A percentile compares a stretch with the other conserved stretches of the same genome.
These are phyloP conservation scores for Eupithecia pulchellata DNA, from an alignment of 2,888 invertebrate genomes.

Conservation along the genomic window DNA sequence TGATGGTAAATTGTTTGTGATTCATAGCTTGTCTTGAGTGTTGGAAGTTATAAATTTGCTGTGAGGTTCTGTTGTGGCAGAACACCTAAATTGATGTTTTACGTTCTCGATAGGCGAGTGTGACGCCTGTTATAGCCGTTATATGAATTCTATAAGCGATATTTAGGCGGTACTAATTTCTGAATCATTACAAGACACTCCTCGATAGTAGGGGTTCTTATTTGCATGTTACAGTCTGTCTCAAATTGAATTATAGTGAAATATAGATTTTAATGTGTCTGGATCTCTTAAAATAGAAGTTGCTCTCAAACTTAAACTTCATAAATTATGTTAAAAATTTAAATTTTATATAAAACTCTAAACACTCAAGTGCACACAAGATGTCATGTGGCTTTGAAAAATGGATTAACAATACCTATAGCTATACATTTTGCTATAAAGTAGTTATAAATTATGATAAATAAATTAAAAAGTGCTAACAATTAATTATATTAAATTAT, in stretches of 20 bases:
- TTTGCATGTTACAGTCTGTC: not conserved
- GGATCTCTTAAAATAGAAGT: not conserved
- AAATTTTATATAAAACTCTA: not conserved
- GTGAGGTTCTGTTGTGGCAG: not conserved
- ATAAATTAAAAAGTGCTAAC: conserved; percentile 33
- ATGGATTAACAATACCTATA: conserved; percentile 10
- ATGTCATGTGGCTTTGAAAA: conserved; percentile 5
- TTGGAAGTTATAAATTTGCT: not conserved
- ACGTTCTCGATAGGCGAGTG: not conserved
- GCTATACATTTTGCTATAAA: conserved; percentile 15
- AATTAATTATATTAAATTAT: conserved; percentile 29
- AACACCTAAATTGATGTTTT: not conserved
- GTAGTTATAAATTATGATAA: conserved; percentile 12
- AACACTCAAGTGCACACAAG: not conserved
- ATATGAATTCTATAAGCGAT: not conserved
- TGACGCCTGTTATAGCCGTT: not conserved
- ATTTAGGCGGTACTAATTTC: not conserved
- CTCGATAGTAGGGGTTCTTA: not conserved
- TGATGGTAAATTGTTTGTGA: conserved; percentile 2
- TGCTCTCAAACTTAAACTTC: not conserved
- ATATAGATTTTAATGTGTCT: not conserved
- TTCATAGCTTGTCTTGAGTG: conserved; percentile 13
- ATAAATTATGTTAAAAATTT: not conserved
- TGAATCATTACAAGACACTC: not conserved
- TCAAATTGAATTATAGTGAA: not conserved